Conservation (phyloP, 1,140 invertebrate genomes). For the Panagrolaimus sp. region DNA sequence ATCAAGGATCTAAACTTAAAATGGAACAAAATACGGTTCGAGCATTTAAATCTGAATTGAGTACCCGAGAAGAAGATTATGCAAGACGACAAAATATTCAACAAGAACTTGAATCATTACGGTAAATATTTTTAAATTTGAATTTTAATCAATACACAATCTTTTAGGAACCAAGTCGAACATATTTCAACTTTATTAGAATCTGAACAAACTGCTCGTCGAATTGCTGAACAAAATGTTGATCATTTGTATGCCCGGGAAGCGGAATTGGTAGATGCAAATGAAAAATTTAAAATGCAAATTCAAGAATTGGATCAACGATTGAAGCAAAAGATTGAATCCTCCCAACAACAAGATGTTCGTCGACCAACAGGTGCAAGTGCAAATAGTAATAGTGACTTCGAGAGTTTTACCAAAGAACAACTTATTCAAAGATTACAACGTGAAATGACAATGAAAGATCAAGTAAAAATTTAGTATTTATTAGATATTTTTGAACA, state of each 20-base stretch:
- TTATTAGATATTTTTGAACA: not conserved
- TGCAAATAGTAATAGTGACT: conserved; percentile 23
- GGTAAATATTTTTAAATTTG: too few relatives aligned
- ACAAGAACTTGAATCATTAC: not conserved
- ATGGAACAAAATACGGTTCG: not conserved
- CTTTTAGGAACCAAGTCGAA: conserved; percentile 10
- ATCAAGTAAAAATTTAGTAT: conserved; percentile 23
- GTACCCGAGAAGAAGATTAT: not conserved
- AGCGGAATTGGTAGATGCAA: conserved; percentile 21
- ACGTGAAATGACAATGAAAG: conserved; percentile 43
- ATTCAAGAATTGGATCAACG: conserved; percentile 30
- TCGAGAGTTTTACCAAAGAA: conserved; percentile 35
- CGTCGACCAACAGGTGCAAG: not conserved
- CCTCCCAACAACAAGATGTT: not conserved
- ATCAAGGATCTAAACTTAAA: not conserved
- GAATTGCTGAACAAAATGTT: conserved; percentile 33
- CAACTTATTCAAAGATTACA: conserved; percentile 38
- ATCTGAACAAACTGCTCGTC: conserved; percentile 34
- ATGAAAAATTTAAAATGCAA: conserved; percentile 25
- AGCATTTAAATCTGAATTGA: conserved; percentile 7
- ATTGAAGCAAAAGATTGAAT: conserved; percentile 18
- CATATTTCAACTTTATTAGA: conserved; percentile 20
- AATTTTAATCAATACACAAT: too few relatives aligned
- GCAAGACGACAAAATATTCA: not conserved
- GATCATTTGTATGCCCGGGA: conserved; percentile 71